phyloP scores from a whole-genome alignment of 2,797 vertebrate species.

The Agapornis canus region DNA sequence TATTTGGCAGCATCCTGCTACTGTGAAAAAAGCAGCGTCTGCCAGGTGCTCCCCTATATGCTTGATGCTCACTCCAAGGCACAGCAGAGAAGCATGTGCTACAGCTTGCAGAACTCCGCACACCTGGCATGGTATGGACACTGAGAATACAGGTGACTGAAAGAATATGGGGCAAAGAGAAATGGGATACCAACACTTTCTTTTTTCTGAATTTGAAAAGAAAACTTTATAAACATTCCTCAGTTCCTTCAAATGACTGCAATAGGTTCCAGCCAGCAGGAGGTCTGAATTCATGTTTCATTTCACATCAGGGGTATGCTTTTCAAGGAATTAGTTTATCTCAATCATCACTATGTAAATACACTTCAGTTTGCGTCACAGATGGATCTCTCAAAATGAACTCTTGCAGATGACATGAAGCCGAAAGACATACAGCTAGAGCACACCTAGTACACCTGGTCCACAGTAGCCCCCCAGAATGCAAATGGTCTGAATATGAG shows the following conservation, averaged over 20 bases:
- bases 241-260: background rate
- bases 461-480: background rate
- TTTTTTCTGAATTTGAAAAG: background rate
- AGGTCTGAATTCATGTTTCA: background rate
- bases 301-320: background rate
- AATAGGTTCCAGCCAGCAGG: background rate
- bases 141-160: rapidly evolving
- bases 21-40: background rate
- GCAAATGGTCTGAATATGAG: background rate
- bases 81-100: background rate
- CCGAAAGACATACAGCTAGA: background rate
- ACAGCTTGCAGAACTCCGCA: background rate
- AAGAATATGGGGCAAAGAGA: background rate
- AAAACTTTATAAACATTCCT: background rate
- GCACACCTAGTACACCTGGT: background rate
- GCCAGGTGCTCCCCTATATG: background rate
- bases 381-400: rapidly evolving
- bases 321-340: background rate
- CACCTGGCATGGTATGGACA: background rate
- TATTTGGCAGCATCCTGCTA: background rate
- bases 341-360: background rate
- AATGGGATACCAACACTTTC: background rate
- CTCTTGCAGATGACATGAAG: background rate
- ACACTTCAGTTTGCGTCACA: background rate
- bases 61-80: background rate